These are phyloP conservation scores for Mantis religiosa DNA, from an alignment of 2,888 invertebrate species.

Conservation along the genomic window DNA sequence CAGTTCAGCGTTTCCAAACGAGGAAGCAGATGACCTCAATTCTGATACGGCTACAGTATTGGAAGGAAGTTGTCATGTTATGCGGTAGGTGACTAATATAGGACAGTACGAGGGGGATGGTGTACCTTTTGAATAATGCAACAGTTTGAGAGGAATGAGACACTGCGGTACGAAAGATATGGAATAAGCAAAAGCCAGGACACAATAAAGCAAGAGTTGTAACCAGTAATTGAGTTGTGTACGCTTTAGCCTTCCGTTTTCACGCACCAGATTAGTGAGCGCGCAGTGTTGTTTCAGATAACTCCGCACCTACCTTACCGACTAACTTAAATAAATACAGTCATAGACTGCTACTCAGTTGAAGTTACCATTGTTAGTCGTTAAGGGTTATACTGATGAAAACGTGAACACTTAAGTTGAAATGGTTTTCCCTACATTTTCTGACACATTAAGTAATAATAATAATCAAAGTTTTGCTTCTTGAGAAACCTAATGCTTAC, in stretches of 20 bases:
- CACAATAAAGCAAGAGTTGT: background rate
- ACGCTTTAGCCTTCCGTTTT: background rate
- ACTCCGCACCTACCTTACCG: background rate
- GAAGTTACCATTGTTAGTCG: no score
- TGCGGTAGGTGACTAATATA: background rate
- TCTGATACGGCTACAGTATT: background rate
- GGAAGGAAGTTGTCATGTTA: background rate
- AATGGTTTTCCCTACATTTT: no score
- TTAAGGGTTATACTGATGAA: no score
- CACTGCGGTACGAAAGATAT: background rate
- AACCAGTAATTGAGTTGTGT: background rate
- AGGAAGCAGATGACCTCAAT: no score
- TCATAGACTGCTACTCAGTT: background rate
- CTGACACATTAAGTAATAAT: no score
- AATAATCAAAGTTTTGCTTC: no score
- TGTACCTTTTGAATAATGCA: background rate
- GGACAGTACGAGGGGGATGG: background rate
- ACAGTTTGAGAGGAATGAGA: background rate
- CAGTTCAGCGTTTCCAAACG: no score
- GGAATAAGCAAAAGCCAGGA: background rate
- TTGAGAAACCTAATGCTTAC: no score
- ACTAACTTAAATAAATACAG: background rate
- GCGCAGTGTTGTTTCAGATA: background rate
- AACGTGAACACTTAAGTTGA: no score
- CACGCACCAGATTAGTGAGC: background rate